A percentile compares a stretch with the other conserved stretches of the same genome.
phyloP scores from a whole-genome alignment of 2,888 invertebrate species.

The Ptilodon capucinus region DNA sequence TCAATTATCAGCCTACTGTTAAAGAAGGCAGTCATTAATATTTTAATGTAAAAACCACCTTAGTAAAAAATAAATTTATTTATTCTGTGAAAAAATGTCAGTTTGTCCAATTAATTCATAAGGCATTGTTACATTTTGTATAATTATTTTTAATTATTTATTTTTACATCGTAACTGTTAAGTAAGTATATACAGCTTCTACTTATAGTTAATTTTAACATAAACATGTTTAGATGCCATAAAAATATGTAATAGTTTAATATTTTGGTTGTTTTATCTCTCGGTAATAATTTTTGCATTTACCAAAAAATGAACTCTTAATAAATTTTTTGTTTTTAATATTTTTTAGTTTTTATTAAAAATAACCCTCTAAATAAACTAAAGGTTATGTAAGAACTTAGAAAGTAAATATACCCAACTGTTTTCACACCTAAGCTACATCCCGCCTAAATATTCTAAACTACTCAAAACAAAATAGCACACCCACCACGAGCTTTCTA shows the following conservation, averaged over 20 bases:
- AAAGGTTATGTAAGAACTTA: too few relatives aligned
- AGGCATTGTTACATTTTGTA: constrained; percentile 60
- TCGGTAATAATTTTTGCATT: constrained; percentile 74
- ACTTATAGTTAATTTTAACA: constrained; percentile 59
- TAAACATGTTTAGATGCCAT: constrained; percentile 64
- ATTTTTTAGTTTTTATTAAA: constrained; percentile 26
- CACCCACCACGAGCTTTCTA: too few relatives aligned
- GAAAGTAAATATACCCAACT: too few relatives aligned
- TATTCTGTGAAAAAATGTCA: constrained; percentile 60
- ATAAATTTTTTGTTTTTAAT: constrained; percentile 65
- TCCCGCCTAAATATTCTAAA: too few relatives aligned
- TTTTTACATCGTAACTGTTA: constrained; percentile 56
- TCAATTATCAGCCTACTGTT: background rate
- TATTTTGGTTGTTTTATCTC: constrained; percentile 69
- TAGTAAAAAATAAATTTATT: too few relatives aligned
- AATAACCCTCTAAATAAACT: background rate
- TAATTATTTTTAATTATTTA: constrained; percentile 54
- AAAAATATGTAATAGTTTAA: constrained; percentile 53
- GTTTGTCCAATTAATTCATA: constrained; percentile 32
- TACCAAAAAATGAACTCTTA: constrained; percentile 74
- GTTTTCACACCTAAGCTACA: too few relatives aligned
- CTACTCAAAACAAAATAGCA: too few relatives aligned
- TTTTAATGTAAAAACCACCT: background rate
- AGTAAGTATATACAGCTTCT: constrained; percentile 62
- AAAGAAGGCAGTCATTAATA: background rate